Conservation (phyloP, 2,113 vertebrate genomes). For the Melospiza georgiana region DNA sequence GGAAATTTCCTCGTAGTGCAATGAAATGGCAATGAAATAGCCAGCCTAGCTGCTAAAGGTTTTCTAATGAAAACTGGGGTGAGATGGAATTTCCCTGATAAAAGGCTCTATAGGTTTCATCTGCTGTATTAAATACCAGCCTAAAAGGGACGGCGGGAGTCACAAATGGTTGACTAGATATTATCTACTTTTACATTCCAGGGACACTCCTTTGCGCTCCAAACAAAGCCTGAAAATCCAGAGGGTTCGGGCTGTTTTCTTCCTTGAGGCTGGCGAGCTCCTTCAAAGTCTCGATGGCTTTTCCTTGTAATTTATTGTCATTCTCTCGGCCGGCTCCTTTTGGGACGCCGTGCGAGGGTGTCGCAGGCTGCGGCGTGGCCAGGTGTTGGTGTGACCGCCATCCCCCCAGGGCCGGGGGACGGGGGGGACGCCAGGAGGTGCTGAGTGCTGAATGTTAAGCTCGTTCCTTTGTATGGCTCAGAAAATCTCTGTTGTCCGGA, state of each 20-base stretch:
- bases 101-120: constrained; percentile 35
- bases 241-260: not conserved
- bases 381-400: constrained; percentile 39
- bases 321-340: not conserved
- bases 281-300: not conserved
- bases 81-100: constrained; percentile 59
- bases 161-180: constrained; percentile 8
- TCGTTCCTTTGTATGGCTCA: constrained; percentile 69
- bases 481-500: constrained; percentile 75
- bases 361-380: not conserved
- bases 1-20: constrained; percentile 46
- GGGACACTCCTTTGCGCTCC: constrained; percentile 11
- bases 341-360: not conserved
- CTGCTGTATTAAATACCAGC: constrained; percentile 32
- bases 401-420: not conserved
- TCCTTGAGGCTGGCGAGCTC: not conserved
- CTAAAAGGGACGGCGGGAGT: not conserved
- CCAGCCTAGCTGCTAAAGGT: constrained; percentile 42
- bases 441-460: constrained; percentile 65
- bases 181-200: constrained; percentile 27
- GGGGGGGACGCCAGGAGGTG: constrained; percentile 1
- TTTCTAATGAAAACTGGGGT: constrained; percentile 60
- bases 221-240: constrained; percentile 36
- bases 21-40: constrained; percentile 53
- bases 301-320: not conserved